Percentiles rank a stretch among this genome's conserved stretches.
Evolutionary conservation across 2,888 invertebrate species (phyloP).

Genomic region (Polyploca ridens): DNA sequence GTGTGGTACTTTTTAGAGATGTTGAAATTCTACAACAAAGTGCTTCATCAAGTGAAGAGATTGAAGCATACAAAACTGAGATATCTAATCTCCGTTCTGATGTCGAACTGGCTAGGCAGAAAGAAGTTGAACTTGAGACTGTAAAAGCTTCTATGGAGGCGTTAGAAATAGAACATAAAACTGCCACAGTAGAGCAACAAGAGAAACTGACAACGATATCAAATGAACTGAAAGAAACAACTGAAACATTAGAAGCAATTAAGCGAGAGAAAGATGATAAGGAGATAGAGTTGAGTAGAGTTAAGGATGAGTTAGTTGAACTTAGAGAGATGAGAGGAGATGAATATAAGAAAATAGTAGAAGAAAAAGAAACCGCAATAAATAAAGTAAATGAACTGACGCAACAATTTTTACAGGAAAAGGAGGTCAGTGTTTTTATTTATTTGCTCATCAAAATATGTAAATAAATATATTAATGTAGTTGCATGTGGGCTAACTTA

Average conservation of each 20-base stretch:
- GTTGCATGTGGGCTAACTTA: constrained; percentile 1
- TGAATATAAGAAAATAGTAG: constrained; percentile 67
- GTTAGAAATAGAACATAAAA: constrained; percentile 75
- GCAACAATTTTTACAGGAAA: constrained; percentile 66
- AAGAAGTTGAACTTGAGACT: constrained; percentile 78
- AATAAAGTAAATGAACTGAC: constrained; percentile 63
- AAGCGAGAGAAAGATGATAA: constrained; percentile 65
- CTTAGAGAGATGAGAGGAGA: constrained; percentile 69
- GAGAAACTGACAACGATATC: constrained; percentile 64
- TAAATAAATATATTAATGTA: constrained; percentile 11
- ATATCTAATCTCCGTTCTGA: constrained; percentile 69
- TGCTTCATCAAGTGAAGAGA: constrained; percentile 75
- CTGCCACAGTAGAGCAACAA: constrained; percentile 68
- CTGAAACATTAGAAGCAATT: constrained; percentile 60
- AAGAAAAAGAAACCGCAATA: constrained; percentile 68
- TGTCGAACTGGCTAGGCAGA: constrained; percentile 81
- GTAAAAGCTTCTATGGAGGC: constrained; percentile 73
- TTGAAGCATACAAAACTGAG: constrained; percentile 75
- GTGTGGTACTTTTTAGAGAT: constrained; percentile 52
- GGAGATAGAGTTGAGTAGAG: constrained; percentile 63
- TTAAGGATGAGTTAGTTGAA: constrained; percentile 66
- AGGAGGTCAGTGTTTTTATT: constrained; percentile 65
- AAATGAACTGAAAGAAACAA: constrained; percentile 69
- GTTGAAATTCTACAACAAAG: constrained; percentile 78
- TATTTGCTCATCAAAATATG: constrained; percentile 16